A percentile compares a stretch with the other conserved stretches of the same genome.
phyloP scores from a whole-genome alignment of 2,113 vertebrate species.

The Falcunculus frontatus region DNA sequence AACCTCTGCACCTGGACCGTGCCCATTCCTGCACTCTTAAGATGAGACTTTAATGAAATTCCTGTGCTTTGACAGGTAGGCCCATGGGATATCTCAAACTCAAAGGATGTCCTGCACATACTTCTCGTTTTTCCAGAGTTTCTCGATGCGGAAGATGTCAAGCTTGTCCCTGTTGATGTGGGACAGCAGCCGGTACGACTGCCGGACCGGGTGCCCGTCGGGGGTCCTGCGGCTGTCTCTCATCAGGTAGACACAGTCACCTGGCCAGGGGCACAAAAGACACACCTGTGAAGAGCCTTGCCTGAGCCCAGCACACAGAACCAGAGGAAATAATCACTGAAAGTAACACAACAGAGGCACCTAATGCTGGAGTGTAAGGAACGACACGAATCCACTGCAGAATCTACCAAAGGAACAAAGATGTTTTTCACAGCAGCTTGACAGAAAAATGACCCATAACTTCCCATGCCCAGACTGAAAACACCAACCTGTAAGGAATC shows the following conservation, averaged over 20 bases:
- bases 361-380: accelerated
- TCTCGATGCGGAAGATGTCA: slow-evolving; percentile 98
- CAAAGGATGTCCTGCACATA: slow-evolving; percentile 53
- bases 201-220: slow-evolving; percentile 92
- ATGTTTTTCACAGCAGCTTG: neutral
- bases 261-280: slow-evolving; percentile 66
- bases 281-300: neutral
- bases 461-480: neutral
- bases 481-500: neutral
- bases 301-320: neutral
- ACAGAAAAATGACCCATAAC: accelerated
- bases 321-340: accelerated
- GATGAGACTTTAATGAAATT: accelerated
- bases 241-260: slow-evolving; percentile 98
- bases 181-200: slow-evolving; percentile 92
- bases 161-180: slow-evolving; percentile 95
- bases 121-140: slow-evolving; percentile 99
- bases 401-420: neutral
- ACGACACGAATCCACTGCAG: accelerated
- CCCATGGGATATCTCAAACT: accelerated
- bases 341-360: accelerated
- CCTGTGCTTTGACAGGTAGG: neutral
- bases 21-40: neutral
- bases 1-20: accelerated
- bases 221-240: slow-evolving; percentile 91